Conservation (phyloP, 2,888 invertebrate genomes). For the Heliconius charithonia region DNA sequence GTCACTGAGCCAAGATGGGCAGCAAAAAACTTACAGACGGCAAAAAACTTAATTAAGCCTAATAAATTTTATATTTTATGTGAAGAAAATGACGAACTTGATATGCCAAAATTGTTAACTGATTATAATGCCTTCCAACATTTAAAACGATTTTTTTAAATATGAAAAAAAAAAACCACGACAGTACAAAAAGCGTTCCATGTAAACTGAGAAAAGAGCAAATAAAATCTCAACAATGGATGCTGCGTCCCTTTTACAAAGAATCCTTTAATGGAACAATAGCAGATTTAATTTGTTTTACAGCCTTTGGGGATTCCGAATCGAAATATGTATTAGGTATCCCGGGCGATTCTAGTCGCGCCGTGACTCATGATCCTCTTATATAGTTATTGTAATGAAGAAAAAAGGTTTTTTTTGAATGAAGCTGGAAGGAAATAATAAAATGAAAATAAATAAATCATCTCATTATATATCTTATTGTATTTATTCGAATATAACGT, state of each 20-base stretch:
- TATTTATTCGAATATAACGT: too few species aligned
- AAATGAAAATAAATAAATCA: too few species aligned
- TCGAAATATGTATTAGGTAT: slow-evolving; percentile 3
- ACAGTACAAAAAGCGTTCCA: background rate
- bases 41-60: background rate
- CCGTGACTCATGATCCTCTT: background rate
- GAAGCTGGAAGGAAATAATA: too few species aligned
- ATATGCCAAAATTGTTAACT: background rate
- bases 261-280: slow-evolving; percentile 44
- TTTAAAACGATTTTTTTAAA: background rate
- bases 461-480: too few species aligned
- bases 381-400: background rate
- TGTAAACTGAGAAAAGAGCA: background rate
- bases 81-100: background rate
- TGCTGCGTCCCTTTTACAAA: slow-evolving; percentile 32
- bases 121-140: background rate
- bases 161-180: background rate
- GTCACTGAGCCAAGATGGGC: background rate
- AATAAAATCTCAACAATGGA: slow-evolving; percentile 25
- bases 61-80: background rate
- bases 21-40: background rate
- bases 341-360: background rate
- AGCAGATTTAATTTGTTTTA: slow-evolving; percentile 31
- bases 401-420: background rate
- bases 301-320: slow-evolving; percentile 16